Evolutionary conservation across 2,113 vertebrate genomes (phyloP), one percentile per base, ranked within the genome.

Genomic region (Empidonax traillii): DNA sequence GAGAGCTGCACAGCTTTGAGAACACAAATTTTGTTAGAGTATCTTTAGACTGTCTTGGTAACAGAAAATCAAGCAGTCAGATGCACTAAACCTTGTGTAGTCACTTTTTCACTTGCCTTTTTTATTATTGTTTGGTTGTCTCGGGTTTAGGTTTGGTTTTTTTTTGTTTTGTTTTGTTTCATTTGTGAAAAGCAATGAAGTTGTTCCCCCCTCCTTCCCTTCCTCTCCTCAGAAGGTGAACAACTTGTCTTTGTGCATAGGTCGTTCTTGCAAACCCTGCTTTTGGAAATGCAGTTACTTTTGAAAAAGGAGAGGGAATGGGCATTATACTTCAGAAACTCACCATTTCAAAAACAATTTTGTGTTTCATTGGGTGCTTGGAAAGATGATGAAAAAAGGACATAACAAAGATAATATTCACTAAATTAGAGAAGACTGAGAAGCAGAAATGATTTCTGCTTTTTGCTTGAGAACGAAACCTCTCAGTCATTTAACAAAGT

Each of bases 11-110:
- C 55, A 53, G 86, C 84, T 95, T 93, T 84, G 53, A 92, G 76
- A 90, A 90, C 47, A 65, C 47, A 33, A 0, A 23, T 86, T 92
- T 44, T 92, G 33, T 72, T 76, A 88, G 69, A 85, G 73, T 76
- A 53, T 95, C 74, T 82, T 47, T 35, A 83, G 69, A 22, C 63
- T 85, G 61, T 46, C 52, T 87, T 87, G 72, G 63, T 89, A 56
- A 81, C 44, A 83, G 76, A 58, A 86, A 24, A 81, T 88, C n/a
- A 58, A 83, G 86, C 79, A 79, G 92, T 81, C 15, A 33, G 90
- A 76, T 89, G 94, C 88, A 77, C 91, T 95, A 93, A 92, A 85
- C 78, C 65, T 94, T 67, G 91, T 88, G 84, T 94, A 92, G 88
- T 80, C 73, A 84, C 77, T 81, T 94, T 85, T 91, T 93, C 68